Conservation (phyloP, 2,888 invertebrate species). For the Cheilosia vulpina region DNA sequence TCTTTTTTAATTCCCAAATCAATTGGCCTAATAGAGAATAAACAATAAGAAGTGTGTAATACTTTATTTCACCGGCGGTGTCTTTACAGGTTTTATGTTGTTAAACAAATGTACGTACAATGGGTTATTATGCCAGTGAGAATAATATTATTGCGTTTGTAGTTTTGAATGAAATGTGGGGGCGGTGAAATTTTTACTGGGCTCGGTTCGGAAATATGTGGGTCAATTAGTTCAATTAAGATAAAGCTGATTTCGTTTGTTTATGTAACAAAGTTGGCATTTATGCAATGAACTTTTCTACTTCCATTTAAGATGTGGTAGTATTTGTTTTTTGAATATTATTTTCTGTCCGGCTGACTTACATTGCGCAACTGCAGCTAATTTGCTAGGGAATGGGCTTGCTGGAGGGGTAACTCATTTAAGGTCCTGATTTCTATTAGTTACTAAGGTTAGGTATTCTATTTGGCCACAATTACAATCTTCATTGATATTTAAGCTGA, state of each 20-base stretch:
- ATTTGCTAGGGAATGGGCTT: too few species aligned
- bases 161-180: constrained; percentile 21
- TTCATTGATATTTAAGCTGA: too few species aligned
- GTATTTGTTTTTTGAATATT: too few species aligned
- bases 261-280: too few species aligned
- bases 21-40: background rate
- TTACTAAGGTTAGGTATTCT: too few species aligned
- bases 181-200: constrained; percentile 6
- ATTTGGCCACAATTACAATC: too few species aligned
- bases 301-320: too few species aligned
- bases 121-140: background rate
- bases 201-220: constrained; percentile 15
- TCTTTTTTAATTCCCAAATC: background rate
- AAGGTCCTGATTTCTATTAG: too few species aligned
- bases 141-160: constrained; percentile 6
- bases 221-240: constrained; percentile 13
- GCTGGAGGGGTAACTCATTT: too few species aligned
- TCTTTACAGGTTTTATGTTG: background rate
- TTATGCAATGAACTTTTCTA: too few species aligned
- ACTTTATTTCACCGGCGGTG: constrained; percentile 17
- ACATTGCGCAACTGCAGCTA: too few species aligned
- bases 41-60: constrained; percentile 10
- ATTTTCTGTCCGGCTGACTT: too few species aligned
- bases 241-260: constrained; percentile 8
- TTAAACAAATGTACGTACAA: constrained; percentile 19